Evolutionary conservation across 2,113 vertebrate genomes (phyloP), one percentile per base, ranked within the genome.

Genomic region (Misgurnus anguillicaudatus): DNA sequence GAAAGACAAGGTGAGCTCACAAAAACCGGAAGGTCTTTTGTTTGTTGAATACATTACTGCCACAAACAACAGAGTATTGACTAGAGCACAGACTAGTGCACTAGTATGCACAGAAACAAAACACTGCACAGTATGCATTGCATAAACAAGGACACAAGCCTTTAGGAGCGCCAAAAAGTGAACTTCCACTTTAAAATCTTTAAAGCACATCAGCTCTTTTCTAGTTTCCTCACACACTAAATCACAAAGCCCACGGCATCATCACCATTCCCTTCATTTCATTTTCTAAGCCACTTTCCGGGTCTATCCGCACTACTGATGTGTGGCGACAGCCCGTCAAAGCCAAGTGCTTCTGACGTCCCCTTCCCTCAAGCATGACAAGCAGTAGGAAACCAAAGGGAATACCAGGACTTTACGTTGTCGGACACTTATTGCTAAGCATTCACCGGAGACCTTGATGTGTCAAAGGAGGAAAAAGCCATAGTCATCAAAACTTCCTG

Each of bases 391-490:
- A 53, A 82, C 75, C 84, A 75, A 51, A 78, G 78, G 69, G 75
- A 79, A 70, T 78, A 71, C 78, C 66, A 80, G 78, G 58, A 80
- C 79, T 84, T 84, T 71, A 73, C 79, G 73, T 74, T 85, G 78
- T 79, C 65, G 48, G 84, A 86, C 87, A 86, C 82, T 87, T 81
- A 75, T 72, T 84, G 79, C 82, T 80, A 79, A 87, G 80, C 24
- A 80, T 60, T 85, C 86, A 83, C 85, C 31, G 38, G 81, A 80
- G 84, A 88, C 88, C 80, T 86, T 84, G 84, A 83, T 69, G 85
- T 74, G 79, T 81, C 79, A 81, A 80, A 82, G 57, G 19, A 77
- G 38, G 41, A 42, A 80, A 80, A 73, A 53, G 45, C 41, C 41
- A 71, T 47, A 45, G 73, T 71, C 80, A 81, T 81, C 57, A 70